These are phyloP conservation scores for Petrophora chlorosata DNA, from an alignment of 2,888 invertebrate species.

Conservation along the genomic window DNA sequence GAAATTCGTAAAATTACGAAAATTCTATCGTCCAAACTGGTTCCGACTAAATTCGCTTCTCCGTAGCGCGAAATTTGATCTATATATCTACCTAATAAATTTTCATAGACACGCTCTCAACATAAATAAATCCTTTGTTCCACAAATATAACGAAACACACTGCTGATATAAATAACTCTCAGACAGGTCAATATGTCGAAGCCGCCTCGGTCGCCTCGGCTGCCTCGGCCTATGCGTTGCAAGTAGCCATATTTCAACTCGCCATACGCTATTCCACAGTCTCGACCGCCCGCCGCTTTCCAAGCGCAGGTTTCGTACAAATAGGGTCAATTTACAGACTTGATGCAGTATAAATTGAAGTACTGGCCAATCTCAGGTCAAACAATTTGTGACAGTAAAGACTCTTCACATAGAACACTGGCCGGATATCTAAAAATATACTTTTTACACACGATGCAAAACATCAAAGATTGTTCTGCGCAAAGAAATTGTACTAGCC, in stretches of 20 bases:
- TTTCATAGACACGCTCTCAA: not conserved
- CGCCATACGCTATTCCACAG: conserved; percentile 56
- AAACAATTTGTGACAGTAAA: conserved; percentile 36
- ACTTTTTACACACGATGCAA: too few relatives aligned
- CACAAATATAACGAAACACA: conserved; percentile 6
- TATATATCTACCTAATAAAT: not conserved
- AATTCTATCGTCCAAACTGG: too few relatives aligned
- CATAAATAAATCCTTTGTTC: conserved; percentile 9
- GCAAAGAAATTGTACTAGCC: too few relatives aligned
- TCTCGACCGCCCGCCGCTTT: conserved; percentile 47
- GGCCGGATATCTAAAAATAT: too few relatives aligned
- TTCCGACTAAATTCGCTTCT: too few relatives aligned
- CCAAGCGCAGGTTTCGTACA: conserved; percentile 54
- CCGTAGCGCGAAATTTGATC: too few relatives aligned
- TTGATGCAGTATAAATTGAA: conserved; percentile 72
- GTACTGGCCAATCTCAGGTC: conserved; percentile 60
- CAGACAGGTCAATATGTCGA: conserved; percentile 27
- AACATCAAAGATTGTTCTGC: not conserved
- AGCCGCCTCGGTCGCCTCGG: too few relatives aligned
- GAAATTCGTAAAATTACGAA: too few relatives aligned
- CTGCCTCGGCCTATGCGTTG: conserved; percentile 39
- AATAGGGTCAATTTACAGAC: conserved; percentile 70
- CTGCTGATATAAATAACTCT: conserved; percentile 21
- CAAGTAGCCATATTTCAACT: conserved; percentile 57
- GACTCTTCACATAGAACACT: not conserved